phyloP scores from a whole-genome alignment of 2,888 invertebrate species.

The Hypercompe scribonia region DNA sequence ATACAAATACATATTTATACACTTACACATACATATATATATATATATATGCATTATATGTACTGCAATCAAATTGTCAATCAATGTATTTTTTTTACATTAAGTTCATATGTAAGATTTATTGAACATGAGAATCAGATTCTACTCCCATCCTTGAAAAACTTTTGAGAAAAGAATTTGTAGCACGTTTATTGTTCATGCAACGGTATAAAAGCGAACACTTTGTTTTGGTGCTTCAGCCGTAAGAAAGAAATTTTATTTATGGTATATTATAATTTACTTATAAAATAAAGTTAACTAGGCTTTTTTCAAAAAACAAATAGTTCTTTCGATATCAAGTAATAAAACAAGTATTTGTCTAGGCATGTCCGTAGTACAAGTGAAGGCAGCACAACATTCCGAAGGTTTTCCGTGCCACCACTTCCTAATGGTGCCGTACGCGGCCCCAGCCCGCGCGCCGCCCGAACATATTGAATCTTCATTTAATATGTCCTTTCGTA shows the following conservation, averaged over 20 bases:
- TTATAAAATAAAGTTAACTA: too few relatives aligned
- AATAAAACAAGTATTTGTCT: not conserved
- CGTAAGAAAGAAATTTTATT: too few relatives aligned
- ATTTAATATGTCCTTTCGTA: conserved; percentile 75
- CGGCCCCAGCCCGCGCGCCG: conserved; percentile 61
- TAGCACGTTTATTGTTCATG: not conserved
- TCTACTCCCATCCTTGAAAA: not conserved
- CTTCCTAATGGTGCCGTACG: conserved; percentile 81
- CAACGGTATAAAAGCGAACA: not conserved
- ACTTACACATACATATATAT: too few relatives aligned
- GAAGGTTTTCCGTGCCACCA: conserved; percentile 79
- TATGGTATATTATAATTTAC: too few relatives aligned
- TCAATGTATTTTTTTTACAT: too few relatives aligned
- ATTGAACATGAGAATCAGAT: not conserved
- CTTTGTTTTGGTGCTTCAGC: not conserved
- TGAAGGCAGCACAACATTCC: conserved; percentile 74
- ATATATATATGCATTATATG: too few relatives aligned
- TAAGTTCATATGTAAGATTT: too few relatives aligned
- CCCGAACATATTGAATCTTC: conserved; percentile 82
- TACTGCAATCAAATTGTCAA: too few relatives aligned
- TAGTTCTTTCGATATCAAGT: not conserved
- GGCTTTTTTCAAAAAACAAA: not conserved
- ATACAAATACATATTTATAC: too few relatives aligned
- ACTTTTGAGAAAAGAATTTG: not conserved
- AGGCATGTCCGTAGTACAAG: conserved; percentile 30